Base-by-base conservation (phyloP, 1,140 invertebrate genomes). In the Dendrolimus kikuchii region DNA sequence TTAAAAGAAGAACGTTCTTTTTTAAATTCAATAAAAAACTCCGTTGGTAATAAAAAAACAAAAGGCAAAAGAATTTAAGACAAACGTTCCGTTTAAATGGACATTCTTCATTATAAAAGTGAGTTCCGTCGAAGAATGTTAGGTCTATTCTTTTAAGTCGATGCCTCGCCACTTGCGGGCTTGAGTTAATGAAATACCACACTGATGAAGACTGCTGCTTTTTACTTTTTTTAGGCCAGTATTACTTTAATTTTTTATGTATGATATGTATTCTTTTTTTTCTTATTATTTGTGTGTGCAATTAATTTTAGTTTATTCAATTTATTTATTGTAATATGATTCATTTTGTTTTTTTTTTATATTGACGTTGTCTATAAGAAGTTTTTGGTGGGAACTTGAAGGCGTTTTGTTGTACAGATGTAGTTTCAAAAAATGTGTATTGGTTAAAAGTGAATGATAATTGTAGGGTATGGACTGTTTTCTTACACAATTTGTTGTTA, bases 101-200 rank as follows among this genome's bases (percentile, higher is more conserved):
- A 71, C 76, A 76, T 79, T 77, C 72, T 81, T 81, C 71, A 79
- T 76, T 73, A 80, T 68, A 76, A 76, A 76, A 77, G 73, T 68
- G 69, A 56, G 68, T 59, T 63, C 40, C 46, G 37, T 50, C 42
- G 40, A 66, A 74, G 76, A 77, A 78, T 78, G 72, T 74, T 66
- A 68, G 73, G 67, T 72, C 78, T 76, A 73, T 79, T 81, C 76
- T 79, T 81, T 81, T 65, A 74, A 64, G 59, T 67, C 58, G 37
- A 37, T 37, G 23, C 23, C 23, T 37, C 36, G 64, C 43, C 51
- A 60, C 49, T 49, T 45, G 54, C 61, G 60, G 62, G 64, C 70
- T 77, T 61, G 75, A 64, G 74, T 79, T 81, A 81, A 81, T 81
- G 78, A 81, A 81, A 81, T 81, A 81, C 76, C 76, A 77, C 73